These are phyloP conservation scores for Rhimphoctona megacephalus DNA, from an alignment of 2,888 invertebrate genomes.

Conservation along the genomic window DNA sequence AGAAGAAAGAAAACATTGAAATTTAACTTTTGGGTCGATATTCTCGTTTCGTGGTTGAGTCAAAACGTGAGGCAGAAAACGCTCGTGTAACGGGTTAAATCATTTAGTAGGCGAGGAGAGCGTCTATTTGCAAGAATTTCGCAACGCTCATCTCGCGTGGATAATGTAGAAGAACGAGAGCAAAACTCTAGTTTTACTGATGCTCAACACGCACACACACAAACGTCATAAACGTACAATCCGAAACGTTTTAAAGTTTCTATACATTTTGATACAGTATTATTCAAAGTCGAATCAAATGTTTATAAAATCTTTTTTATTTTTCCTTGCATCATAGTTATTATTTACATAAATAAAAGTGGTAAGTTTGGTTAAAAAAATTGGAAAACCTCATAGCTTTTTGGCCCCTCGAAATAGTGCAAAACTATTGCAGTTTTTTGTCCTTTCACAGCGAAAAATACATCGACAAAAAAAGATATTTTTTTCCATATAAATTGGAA, in stretches of 20 bases:
- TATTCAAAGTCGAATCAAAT: neutral
- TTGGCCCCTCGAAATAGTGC: neutral
- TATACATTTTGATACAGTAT: conserved; percentile 6
- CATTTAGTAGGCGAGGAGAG: conserved; percentile 31
- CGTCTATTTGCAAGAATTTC: conserved; percentile 59
- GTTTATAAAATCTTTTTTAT: neutral
- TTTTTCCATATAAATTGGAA: neutral
- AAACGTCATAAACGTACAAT: neutral
- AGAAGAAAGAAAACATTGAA: neutral
- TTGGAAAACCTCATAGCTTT: too few relatives aligned
- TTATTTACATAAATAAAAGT: neutral
- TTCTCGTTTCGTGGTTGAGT: neutral
- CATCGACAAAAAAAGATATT: neutral
- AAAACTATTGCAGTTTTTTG: too few relatives aligned
- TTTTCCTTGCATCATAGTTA: neutral
- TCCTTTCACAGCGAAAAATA: neutral
- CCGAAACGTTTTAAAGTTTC: conserved; percentile 10
- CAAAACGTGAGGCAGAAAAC: conserved; percentile 12
- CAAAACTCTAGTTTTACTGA: conserved; percentile 30
- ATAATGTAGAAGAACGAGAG: conserved; percentile 9
- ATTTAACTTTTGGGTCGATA: neutral
- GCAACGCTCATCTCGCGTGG: conserved; percentile 36
- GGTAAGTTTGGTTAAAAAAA: too few relatives aligned
- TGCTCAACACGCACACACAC: neutral
- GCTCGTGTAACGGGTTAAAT: conserved; percentile 34